A percentile compares a stretch with the other conserved stretches of the same genome.
Conservation (phyloP, 1,140 invertebrate genomes). For the Anagrus nilaparvatae region DNA sequence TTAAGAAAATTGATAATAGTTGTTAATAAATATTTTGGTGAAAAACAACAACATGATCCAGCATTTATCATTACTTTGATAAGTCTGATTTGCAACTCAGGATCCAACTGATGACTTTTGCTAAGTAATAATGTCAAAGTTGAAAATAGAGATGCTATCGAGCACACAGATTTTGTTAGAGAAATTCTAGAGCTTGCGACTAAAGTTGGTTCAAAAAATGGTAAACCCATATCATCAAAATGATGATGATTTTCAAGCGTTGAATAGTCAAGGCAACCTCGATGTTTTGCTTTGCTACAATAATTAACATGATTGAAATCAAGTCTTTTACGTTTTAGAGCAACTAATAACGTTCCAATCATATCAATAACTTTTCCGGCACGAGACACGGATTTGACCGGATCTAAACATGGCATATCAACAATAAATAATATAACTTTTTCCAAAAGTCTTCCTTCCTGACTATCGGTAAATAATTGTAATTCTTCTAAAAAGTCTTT, state of each 20-base stretch:
- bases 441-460: conserved; percentile 47
- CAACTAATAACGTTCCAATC: conserved; percentile 46
- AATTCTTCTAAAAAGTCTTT: conserved; percentile 52
- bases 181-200: conserved; percentile 17
- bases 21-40: conserved; percentile 36
- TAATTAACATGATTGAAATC: conserved; percentile 45
- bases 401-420: conserved; percentile 38
- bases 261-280: conserved; percentile 32
- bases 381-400: conserved; percentile 34
- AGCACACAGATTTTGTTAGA: conserved; percentile 36
- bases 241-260: conserved; percentile 45
- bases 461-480: conserved; percentile 48
- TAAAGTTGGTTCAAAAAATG: conserved; percentile 25
- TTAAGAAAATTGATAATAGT: conserved; percentile 35
- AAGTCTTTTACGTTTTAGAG: conserved; percentile 46
- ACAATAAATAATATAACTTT: conserved; percentile 48
- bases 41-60: conserved; percentile 56
- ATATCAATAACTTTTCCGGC: conserved; percentile 48
- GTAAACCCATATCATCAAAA: conserved; percentile 44
- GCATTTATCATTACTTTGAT: conserved; percentile 45
- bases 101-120: conserved; percentile 32
- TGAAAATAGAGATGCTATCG: conserved; percentile 48
- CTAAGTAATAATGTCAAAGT: conserved; percentile 44
- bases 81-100: conserved; percentile 40
- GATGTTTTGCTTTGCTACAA: conserved; percentile 44